Base-by-base conservation (phyloP, 2,113 vertebrate species). In the Dascyllus trimaculatus region DNA sequence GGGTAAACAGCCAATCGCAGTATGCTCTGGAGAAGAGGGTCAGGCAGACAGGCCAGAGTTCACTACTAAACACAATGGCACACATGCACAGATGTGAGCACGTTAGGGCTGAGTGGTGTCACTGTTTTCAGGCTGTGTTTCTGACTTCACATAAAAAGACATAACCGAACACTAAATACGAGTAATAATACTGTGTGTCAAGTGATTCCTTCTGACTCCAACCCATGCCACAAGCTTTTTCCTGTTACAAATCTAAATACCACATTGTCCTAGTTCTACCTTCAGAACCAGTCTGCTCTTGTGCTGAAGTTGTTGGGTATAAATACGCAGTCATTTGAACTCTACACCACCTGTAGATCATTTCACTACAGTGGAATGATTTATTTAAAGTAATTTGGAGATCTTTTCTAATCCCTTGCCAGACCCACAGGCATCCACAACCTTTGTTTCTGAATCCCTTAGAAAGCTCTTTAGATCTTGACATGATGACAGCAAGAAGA, bases 11-110 rank as follows among this genome's bases (percentile, higher is more conserved):
- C 90, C 92, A 90, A 87, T 90, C 62, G 63, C 43, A 85, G 40
- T 0, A 56, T 21, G 35, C 56, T 67, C 21, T 60, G 59, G 25
- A 32, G 83, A 78, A 91, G 22, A 64, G 83, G 82, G 85, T 90
- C 88, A 90, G 70, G 85, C 85, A 91, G 88, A 83, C 78, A 71
- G 85, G 81, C 72, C 48, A 75, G 46, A 88, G 88, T 86, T 75
- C 83, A 82, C 22, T 24, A 29, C 15, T 1, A 63, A 58, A 77
- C 22, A 49, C 46, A 75, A 64, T 57, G 32, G 40, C 52, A 59
- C 54, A 40, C 17, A 71, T 18, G 40, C 26, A 60, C 51, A 68
- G 9, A 26, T 22, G 24, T 53, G 19, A 19, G 24, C 38, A 52
- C 9, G 26, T 21, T 3, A 21, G 48, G 54, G 25, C 7, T 53